A percentile compares a stretch with the other conserved stretches of the same genome.
Conservation (phyloP, 2,797 vertebrate species). For the Siniperca undulata region DNA sequence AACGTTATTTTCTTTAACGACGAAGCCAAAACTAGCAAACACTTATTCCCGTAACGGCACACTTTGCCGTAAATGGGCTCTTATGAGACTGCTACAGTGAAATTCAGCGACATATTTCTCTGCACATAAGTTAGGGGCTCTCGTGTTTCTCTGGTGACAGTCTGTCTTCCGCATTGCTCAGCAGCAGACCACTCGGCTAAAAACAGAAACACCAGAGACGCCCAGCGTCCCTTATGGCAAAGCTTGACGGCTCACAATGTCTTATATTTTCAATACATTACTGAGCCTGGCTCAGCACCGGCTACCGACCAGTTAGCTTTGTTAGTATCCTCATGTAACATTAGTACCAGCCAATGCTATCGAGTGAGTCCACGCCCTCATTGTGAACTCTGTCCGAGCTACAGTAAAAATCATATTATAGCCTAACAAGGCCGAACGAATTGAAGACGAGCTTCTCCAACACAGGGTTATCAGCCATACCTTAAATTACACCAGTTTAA, state of each 20-base stretch:
- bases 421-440: constrained; percentile 71
- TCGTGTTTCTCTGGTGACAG: constrained; percentile 68
- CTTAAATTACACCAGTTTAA: not conserved
- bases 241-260: constrained; percentile 38
- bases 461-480: constrained; percentile 14
- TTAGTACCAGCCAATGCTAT: constrained; percentile 54
- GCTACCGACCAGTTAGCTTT: constrained; percentile 57
- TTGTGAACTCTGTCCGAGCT: constrained; percentile 69
- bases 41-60: not conserved
- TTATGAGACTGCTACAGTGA: not conserved
- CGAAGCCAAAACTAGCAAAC: constrained; percentile 7
- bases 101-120: constrained; percentile 47
- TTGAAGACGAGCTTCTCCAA: constrained; percentile 40
- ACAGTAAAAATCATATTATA: constrained; percentile 68
- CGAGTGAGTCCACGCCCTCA: constrained; percentile 84
- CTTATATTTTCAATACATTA: constrained; percentile 12
- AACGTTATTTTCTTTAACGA: not conserved
- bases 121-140: constrained; percentile 23
- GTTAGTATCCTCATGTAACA: constrained; percentile 47
- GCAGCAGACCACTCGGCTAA: constrained; percentile 59
- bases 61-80: not conserved
- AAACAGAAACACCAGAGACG: constrained; percentile 64
- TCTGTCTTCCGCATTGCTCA: constrained; percentile 79
- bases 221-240: constrained; percentile 39
- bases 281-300: not conserved